Percentiles rank a stretch among this genome's conserved stretches.
Evolutionary conservation across 37 sponge, comb jelly and placozoan species (phyloP).

Genomic region (Chondrilla cf. caribensis): DNA sequence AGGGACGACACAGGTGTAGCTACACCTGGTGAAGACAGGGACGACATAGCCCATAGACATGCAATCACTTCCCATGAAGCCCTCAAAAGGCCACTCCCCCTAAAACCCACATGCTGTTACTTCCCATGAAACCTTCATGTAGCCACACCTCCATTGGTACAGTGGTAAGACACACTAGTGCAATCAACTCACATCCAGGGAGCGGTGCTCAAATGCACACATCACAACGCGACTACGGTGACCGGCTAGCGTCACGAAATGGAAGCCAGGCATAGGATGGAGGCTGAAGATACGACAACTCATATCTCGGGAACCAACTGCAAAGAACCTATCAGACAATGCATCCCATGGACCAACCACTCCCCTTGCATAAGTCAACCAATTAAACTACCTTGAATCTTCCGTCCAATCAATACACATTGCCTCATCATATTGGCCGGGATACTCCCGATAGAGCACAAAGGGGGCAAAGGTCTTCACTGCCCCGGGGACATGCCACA

Average conservation of each 20-base stretch:
- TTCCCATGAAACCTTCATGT: too few species aligned
- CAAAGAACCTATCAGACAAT: constrained; percentile 67
- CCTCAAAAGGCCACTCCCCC: too few species aligned
- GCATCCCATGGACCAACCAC: too few species aligned
- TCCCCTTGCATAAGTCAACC: too few species aligned
- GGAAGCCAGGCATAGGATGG: constrained; percentile 63
- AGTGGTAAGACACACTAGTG: too few species aligned
- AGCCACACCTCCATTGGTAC: too few species aligned
- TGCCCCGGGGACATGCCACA: constrained; percentile 86
- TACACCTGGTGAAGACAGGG: too few species aligned
- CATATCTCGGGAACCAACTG: constrained; percentile 83
- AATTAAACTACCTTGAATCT: constrained; percentile 89
- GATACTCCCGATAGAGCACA: constrained; percentile 64
- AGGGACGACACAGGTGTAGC: too few species aligned
- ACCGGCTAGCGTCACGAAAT: constrained; percentile 80
- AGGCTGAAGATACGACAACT: constrained; percentile 81
- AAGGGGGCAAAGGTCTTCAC: constrained; percentile 86
- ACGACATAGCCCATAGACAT: too few species aligned
- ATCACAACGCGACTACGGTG: constrained; percentile 78
- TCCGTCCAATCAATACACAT: constrained; percentile 85
- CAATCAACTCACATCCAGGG: constrained; percentile 73
- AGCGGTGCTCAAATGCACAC: constrained; percentile 76
- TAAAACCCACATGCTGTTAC: too few species aligned
- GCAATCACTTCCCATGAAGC: too few species aligned
- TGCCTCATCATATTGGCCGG: constrained; percentile 90